Evolutionary conservation across 2,113 vertebrate genomes (phyloP), one percentile per base, ranked within the genome.

Genomic region (Colinus virginianus): DNA sequence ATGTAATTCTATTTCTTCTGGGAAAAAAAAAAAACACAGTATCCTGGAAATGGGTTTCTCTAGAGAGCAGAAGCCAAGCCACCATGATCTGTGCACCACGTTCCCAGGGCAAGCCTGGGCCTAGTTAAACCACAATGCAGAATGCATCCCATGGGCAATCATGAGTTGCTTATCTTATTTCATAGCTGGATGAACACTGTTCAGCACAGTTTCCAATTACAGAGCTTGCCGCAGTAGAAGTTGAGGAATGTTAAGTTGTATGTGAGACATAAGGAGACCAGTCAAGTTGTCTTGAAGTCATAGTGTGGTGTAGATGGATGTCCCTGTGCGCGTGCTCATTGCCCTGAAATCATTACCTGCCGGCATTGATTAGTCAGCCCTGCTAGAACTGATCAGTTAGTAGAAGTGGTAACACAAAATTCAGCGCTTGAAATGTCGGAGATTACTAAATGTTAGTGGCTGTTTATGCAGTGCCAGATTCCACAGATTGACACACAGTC

Each of bases 1-100:
- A 58, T 7, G n/a, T 15, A 61, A 40, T 38, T 62, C 23, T 26
- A 26, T 17, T 62, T 62, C 38, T 74, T 62, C 26, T 14, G 36
- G 18, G 28, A 42, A 0, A 32, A 26, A 12, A 40, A 40, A 40
- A 40, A 40, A 40, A 78, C 28, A 30, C n/a, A 67, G 45, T 62
- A 58, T 78, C 49, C 48, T 70, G 64, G 36, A 88, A 88, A 69
- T 13, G n/a, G 19, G 46, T 49, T 87, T 84, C 80, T 92, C 61
- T 80, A n/a, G 72, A 78, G 72, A 66, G 26, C 58, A 66, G 45
- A 71, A 84, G 66, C 45, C 25, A 84, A 36, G 81, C 2, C 40
- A 66, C 26, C 0, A 0, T 66, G 64, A 62, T 46, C n/a, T 2
- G 0, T 11, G 3, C 64, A 34, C 11, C 23, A 8, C 5, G 11